phyloP scores from a whole-genome alignment of 2,113 vertebrate genomes.

The Chitala chitala region DNA sequence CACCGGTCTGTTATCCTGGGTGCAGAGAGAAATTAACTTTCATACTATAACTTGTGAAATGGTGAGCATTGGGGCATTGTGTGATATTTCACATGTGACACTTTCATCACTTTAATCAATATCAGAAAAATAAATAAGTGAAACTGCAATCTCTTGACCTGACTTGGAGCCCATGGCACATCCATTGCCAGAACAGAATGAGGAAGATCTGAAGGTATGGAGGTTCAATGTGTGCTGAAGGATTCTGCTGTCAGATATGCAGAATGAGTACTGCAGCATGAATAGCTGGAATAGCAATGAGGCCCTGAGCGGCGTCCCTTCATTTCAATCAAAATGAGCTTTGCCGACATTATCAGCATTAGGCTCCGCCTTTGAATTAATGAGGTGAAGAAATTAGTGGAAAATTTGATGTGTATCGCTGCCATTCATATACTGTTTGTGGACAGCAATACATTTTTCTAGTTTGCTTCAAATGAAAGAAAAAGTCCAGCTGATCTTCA shows the following conservation, averaged over 20 bases:
- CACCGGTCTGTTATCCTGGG: too few species aligned
- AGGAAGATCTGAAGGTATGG: conserved; percentile 1
- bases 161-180: neutral
- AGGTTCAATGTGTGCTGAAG: conserved; percentile 6
- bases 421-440: conserved; percentile 6
- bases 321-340: conserved; percentile 16
- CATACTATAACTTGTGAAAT: neutral
- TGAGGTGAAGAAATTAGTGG: neutral
- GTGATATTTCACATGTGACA: conserved; percentile 10
- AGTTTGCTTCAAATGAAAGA: neutral
- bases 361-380: neutral
- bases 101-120: conserved; percentile 12
- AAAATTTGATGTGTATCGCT: conserved; percentile 12
- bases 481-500: too few species aligned
- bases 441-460: conserved; percentile 4
- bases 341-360: neutral
- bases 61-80: neutral
- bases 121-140: neutral
- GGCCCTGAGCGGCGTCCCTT: neutral
- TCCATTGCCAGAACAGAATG: conserved; percentile 1
- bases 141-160: neutral
- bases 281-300: neutral
- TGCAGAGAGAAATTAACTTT: too few species aligned
- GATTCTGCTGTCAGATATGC: neutral
- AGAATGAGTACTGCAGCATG: conserved; percentile 2